phyloP scores from a whole-genome alignment of 2,888 invertebrate species.

The Pyrocoelia pectoralis region DNA sequence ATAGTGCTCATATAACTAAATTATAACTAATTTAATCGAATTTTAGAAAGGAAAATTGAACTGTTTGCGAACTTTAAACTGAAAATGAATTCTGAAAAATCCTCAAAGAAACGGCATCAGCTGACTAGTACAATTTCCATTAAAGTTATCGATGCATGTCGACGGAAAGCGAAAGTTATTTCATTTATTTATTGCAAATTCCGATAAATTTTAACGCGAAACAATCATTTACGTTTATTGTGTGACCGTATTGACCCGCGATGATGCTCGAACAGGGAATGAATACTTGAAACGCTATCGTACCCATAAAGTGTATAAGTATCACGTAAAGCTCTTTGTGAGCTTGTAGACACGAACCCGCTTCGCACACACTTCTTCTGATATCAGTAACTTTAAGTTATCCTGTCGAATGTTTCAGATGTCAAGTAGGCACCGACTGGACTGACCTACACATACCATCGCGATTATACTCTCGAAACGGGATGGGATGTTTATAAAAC shows the following conservation, averaged over 20 bases:
- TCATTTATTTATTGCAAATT: slow-evolving; percentile 15
- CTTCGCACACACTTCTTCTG: slow-evolving; percentile 20
- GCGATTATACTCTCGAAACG: no score
- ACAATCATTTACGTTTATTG: slow-evolving; percentile 36
- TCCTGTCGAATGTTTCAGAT: slow-evolving; percentile 26
- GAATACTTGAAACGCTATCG: slow-evolving; percentile 41
- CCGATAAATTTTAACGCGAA: slow-evolving; percentile 27
- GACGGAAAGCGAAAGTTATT: background rate
- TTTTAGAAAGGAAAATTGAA: no score
- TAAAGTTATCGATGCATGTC: background rate
- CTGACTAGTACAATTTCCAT: slow-evolving; percentile 2
- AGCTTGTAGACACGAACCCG: slow-evolving; percentile 35
- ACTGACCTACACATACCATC: slow-evolving; percentile 16
- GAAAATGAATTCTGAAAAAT: no score
- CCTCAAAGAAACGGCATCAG: no score
- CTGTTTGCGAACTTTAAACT: no score
- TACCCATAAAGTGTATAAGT: slow-evolving; percentile 44
- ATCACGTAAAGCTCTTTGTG: slow-evolving; percentile 48
- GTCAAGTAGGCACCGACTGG: slow-evolving; percentile 20
- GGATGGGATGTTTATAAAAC: no score
- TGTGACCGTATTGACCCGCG: slow-evolving; percentile 35
- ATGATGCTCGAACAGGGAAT: slow-evolving; percentile 33
- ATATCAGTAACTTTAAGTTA: slow-evolving; percentile 29
- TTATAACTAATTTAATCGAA: no score
- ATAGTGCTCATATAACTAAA: no score